Evolutionary conservation across 2,797 vertebrate species (phyloP).

Genomic region (Poecilia wingei): DNA sequence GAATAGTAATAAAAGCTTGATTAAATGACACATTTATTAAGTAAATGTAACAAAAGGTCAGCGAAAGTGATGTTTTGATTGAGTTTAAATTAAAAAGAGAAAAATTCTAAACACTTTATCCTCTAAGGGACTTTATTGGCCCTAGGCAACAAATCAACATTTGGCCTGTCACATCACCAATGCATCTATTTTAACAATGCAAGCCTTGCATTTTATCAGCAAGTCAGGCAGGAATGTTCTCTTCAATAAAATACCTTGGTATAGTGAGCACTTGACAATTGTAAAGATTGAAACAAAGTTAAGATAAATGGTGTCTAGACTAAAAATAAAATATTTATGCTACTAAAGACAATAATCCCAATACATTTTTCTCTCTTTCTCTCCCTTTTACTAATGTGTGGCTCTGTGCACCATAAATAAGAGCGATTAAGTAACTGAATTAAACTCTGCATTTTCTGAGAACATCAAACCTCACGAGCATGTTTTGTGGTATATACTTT

Average conservation of each 20-base stretch:
- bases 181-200: not conserved
- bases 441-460: not conserved
- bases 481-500: not conserved
- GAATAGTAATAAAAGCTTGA: not conserved
- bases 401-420: not conserved
- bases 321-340: not conserved
- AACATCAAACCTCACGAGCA: not conserved
- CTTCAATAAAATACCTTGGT: not conserved
- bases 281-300: not conserved
- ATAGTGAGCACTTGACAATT: not conserved
- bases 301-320: not conserved
- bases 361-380: not conserved
- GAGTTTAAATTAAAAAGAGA: not conserved
- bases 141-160: not conserved
- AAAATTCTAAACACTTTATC: not conserved
- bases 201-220: not conserved
- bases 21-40: not conserved
- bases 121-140: not conserved
- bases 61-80: not conserved
- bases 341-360: not conserved
- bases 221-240: not conserved
- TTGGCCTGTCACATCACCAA: not conserved
- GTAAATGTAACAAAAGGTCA: not conserved
- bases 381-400: not conserved
- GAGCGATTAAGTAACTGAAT: not conserved